A percentile compares a stretch with the other conserved stretches of the same genome.
phyloP scores from a whole-genome alignment of 2,888 invertebrate genomes.

The Eupithecia exiguata region DNA sequence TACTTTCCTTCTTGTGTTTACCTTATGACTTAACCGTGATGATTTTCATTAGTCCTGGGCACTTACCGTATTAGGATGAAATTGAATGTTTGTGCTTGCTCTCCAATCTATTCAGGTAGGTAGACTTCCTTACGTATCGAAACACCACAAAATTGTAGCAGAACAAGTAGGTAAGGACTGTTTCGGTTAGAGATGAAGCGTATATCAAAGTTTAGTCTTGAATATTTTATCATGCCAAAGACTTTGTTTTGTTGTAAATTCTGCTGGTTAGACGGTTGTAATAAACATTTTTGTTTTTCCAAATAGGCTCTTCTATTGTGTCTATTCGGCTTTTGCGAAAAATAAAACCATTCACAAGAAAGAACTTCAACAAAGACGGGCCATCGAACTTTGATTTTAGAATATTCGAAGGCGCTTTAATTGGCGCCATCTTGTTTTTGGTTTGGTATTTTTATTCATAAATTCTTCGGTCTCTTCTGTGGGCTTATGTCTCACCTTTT shows the following conservation, averaged over 20 bases:
- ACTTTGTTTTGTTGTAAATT: not conserved
- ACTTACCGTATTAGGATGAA: not conserved
- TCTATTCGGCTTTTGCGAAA: constrained; percentile 23
- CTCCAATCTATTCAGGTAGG: too few species aligned
- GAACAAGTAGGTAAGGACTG: not conserved
- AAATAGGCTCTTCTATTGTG: constrained; percentile 22
- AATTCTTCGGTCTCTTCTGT: constrained; percentile 63
- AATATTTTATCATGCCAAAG: not conserved
- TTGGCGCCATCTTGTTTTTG: constrained; percentile 70
- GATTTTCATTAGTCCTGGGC: not conserved
- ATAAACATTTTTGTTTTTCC: constrained; percentile 14
- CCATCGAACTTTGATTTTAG: constrained; percentile 60
- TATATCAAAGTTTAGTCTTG: not conserved
- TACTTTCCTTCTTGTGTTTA: not conserved
- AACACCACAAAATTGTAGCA: not conserved
- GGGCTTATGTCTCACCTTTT: constrained; percentile 58
- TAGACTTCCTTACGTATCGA: not conserved
- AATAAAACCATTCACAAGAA: constrained; percentile 26
- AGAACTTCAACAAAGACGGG: constrained; percentile 48
- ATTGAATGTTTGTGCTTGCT: not conserved
- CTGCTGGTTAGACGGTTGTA: not conserved
- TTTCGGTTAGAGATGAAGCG: not conserved
- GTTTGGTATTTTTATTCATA: constrained; percentile 75
- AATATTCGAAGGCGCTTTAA: constrained; percentile 64
- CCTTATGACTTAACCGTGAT: not conserved